Percentiles rank a stretch among this genome's conserved stretches.
Conservation (phyloP, 2,888 invertebrate species). For the Heteromurus nitidus region DNA sequence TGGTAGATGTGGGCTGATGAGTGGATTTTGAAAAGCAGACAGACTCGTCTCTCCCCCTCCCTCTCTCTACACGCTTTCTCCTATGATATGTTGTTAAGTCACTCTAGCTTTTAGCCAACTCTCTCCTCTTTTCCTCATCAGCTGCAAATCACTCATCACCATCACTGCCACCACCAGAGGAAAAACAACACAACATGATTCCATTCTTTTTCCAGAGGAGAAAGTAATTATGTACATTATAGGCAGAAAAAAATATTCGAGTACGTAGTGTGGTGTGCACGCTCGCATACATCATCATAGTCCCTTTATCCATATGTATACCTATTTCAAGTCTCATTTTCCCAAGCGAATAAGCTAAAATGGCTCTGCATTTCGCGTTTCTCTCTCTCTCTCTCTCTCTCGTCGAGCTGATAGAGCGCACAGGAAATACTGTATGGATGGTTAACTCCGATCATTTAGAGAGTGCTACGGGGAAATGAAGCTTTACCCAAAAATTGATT, state of each 20-base stretch:
- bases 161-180: constrained; percentile 2
- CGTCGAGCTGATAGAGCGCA: neutral
- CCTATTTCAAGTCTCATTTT: too few relatives aligned
- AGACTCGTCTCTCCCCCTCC: constrained; percentile 18
- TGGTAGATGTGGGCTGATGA: constrained; percentile 1
- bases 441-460: constrained; percentile 26
- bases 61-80: neutral
- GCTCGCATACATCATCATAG: neutral
- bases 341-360: too few relatives aligned
- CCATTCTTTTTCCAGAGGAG: neutral
- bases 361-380: neutral
- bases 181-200: neutral
- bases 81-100: too few relatives aligned
- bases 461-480: constrained; percentile 12
- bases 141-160: constrained; percentile 39
- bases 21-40: constrained; percentile 28
- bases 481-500: constrained; percentile 44
- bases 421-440: neutral
- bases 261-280: too few relatives aligned
- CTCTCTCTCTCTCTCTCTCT: neutral
- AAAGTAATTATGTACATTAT: neutral
- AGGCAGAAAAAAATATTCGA: too few relatives aligned
- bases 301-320: too few relatives aligned
- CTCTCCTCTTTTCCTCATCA: constrained; percentile 27
- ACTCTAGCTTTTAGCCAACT: neutral